phyloP scores from a whole-genome alignment of 1,140 invertebrate species.

The Lepidurus arcticus region DNA sequence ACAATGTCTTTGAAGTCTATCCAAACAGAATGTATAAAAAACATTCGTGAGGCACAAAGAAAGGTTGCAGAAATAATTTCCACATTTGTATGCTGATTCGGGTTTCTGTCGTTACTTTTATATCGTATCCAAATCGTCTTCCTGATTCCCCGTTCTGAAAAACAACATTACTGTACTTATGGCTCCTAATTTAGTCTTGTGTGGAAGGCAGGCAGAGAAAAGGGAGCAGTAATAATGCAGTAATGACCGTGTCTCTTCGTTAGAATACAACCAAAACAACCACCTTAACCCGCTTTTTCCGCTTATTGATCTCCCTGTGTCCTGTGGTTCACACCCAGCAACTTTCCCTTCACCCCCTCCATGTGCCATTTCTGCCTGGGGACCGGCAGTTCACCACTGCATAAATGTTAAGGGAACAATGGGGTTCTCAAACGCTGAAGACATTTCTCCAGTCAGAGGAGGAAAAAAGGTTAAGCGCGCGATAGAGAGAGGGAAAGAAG shows the following conservation, averaged over 20 bases:
- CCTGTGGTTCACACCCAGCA: neutral
- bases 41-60: no score
- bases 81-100: no score
- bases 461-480: neutral
- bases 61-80: no score
- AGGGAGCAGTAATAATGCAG: neutral
- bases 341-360: neutral
- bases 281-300: neutral
- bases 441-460: neutral
- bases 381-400: neutral
- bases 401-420: constrained; percentile 1
- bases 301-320: neutral
- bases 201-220: no score
- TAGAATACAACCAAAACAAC: neutral
- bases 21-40: no score
- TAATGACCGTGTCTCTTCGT: neutral
- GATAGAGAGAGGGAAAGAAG: neutral
- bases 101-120: no score
- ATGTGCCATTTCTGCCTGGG: neutral
- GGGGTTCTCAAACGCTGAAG: neutral
- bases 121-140: no score
- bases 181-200: neutral
- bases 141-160: no score
- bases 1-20: no score
- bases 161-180: neutral